Percentiles rank a stretch among this genome's conserved stretches.
Evolutionary conservation across 2,888 invertebrate species (phyloP).

Genomic region (Electrophaes corylata): DNA sequence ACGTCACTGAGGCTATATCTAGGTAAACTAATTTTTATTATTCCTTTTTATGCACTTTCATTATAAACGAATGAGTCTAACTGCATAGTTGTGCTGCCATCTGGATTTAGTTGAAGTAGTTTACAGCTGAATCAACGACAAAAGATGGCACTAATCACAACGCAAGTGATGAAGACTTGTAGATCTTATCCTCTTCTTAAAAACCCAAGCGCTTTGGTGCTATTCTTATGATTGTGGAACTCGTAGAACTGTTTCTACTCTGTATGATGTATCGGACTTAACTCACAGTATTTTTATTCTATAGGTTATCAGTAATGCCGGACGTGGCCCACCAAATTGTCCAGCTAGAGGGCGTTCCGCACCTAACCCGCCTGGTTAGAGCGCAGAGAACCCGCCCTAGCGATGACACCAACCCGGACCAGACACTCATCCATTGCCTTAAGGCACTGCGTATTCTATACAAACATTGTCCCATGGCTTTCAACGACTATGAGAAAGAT

Average conservation of each 20-base stretch:
- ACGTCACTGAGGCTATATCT: constrained; percentile 92
- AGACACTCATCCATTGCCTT: constrained; percentile 75
- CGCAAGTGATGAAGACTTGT: not conserved
- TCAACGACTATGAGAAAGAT: constrained; percentile 79
- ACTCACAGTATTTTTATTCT: constrained; percentile 15
- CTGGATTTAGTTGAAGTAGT: too few species aligned
- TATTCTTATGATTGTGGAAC: too few species aligned
- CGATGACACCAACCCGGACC: constrained; percentile 70
- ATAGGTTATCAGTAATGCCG: constrained; percentile 87
- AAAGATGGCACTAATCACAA: not conserved
- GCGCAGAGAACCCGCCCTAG: constrained; percentile 68
- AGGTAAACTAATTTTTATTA: constrained; percentile 75
- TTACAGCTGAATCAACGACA: not conserved
- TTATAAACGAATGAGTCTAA: too few species aligned
- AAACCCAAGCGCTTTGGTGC: too few species aligned
- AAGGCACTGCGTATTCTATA: constrained; percentile 76
- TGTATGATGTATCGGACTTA: not conserved
- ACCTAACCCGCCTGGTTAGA: constrained; percentile 88
- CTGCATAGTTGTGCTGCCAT: too few species aligned
- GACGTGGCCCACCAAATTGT: constrained; percentile 88
- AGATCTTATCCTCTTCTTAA: too few species aligned
- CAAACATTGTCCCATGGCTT: constrained; percentile 72
- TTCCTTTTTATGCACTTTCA: not conserved
- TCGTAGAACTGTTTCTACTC: too few species aligned
- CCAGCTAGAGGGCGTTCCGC: constrained; percentile 86